A percentile compares a stretch with the other conserved stretches of the same genome.
Evolutionary conservation across 2,797 vertebrate genomes (phyloP).

Genomic region (Hapalemur alaotrensis): DNA sequence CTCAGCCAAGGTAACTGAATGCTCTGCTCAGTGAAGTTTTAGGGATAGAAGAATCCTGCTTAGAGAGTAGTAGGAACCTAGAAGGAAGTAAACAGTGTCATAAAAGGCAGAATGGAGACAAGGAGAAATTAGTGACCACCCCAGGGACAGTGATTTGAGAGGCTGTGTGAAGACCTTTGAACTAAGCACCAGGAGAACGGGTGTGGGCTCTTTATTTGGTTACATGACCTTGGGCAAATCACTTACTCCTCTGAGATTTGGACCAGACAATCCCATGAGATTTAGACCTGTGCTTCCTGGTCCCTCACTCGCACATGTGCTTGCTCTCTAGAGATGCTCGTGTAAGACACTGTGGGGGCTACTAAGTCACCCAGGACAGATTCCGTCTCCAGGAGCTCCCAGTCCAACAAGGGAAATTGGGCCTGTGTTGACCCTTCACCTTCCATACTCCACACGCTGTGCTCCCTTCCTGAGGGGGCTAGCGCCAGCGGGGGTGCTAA

Average conservation of each 20-base stretch:
- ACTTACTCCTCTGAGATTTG: background rate
- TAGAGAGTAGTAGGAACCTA: background rate
- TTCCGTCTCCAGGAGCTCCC: background rate
- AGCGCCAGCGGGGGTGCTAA: background rate
- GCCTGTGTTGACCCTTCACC: too few species aligned
- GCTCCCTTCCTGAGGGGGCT: background rate
- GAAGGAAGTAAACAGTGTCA: background rate
- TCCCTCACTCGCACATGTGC: background rate
- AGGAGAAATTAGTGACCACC: background rate
- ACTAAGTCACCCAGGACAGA: background rate
- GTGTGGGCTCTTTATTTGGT: background rate
- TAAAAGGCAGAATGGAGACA: background rate
- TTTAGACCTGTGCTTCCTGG: background rate
- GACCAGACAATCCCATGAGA: background rate
- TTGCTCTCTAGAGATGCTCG: background rate
- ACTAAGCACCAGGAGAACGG: background rate
- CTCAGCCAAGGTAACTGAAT: background rate
- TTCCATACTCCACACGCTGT: accelerated
- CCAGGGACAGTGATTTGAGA: background rate
- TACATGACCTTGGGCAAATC: background rate
- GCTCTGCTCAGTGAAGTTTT: background rate
- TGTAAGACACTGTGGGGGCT: background rate
- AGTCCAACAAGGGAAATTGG: background rate
- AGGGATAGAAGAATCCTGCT: background rate
- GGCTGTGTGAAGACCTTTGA: background rate